phyloP scores from a whole-genome alignment of 1,140 invertebrate genomes.

The Penaeus indicus region DNA sequence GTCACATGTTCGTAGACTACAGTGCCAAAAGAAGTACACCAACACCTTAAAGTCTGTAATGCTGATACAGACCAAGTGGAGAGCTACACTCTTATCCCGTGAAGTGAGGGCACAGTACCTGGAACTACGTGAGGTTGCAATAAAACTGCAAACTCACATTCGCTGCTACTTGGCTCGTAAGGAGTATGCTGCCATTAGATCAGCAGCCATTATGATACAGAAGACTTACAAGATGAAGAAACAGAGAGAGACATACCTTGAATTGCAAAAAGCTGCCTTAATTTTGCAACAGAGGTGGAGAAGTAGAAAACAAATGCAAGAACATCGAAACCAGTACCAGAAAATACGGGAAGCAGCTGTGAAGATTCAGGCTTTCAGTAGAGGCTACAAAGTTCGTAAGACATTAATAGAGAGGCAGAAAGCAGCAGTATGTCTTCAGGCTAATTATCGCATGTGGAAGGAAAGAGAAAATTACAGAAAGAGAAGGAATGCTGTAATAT shows the following conservation, averaged over 20 bases:
- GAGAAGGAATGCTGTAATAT: not conserved
- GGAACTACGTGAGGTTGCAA: conserved; percentile 32
- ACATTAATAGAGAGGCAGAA: not conserved
- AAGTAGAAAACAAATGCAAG: conserved; percentile 23
- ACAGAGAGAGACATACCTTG: conserved; percentile 38
- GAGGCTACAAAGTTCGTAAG: conserved; percentile 21
- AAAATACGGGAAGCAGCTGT: conserved; percentile 3
- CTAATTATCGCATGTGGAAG: conserved; percentile 15
- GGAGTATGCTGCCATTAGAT: conserved; percentile 19
- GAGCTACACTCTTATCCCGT: not conserved
- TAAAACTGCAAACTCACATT: conserved; percentile 50
- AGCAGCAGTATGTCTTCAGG: not conserved
- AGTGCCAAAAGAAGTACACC: conserved; percentile 16
- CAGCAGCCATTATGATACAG: conserved; percentile 42
- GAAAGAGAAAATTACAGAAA: not conserved
- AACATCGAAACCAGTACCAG: not conserved
- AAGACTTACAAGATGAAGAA: conserved; percentile 43
- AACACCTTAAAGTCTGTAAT: not conserved
- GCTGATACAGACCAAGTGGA: conserved; percentile 38
- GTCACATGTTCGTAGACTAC: conserved; percentile 3
- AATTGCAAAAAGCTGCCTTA: not conserved
- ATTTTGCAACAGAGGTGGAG: conserved; percentile 25
- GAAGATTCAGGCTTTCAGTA: conserved; percentile 1
- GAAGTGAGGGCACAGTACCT: conserved; percentile 49
- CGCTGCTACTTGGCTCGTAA: conserved; percentile 32